These are phyloP conservation scores for Ranitomeya variabilis DNA, from an alignment of 2,113 vertebrate species.

Conservation along the genomic window DNA sequence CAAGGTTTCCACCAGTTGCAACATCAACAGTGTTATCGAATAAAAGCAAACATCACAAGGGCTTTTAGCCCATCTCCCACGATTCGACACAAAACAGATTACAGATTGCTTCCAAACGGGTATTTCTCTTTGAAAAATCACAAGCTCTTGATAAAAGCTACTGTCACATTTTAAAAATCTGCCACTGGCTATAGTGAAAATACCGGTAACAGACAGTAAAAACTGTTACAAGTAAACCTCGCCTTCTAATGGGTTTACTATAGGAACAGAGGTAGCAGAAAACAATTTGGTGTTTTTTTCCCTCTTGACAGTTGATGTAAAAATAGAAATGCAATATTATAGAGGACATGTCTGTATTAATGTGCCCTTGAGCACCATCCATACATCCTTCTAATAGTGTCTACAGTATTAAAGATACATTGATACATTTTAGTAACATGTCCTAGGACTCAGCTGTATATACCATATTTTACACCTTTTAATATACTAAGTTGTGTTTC, in stretches of 20 bases:
- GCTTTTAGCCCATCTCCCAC: not conserved
- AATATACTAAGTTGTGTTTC: constrained; percentile 1
- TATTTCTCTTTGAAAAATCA: constrained; percentile 29
- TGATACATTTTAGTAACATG: not conserved
- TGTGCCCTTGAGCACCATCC: no score
- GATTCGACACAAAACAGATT: not conserved
- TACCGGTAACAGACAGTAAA: constrained; percentile 23
- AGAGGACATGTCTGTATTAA: not conserved
- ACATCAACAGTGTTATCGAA: not conserved
- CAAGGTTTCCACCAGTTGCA: constrained; percentile 35
- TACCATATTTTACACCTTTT: not conserved
- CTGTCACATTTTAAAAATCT: not conserved
- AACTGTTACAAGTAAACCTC: not conserved
- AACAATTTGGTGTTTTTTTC: not conserved
- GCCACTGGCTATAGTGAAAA: constrained; percentile 15
- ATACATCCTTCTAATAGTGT: not conserved
- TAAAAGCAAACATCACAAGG: not conserved
- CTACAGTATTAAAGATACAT: not conserved
- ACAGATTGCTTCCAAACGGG: constrained; percentile 2
- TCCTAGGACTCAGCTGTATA: not conserved
- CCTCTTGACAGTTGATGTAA: not conserved
- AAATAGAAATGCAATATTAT: not conserved
- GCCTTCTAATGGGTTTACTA: not conserved
- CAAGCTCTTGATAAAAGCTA: constrained; percentile 10
- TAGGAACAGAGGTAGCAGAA: not conserved